A percentile compares a stretch with the other conserved stretches of the same genome.
phyloP scores from a whole-genome alignment of 2,888 invertebrate genomes.

The Drosophila planitibia region DNA sequence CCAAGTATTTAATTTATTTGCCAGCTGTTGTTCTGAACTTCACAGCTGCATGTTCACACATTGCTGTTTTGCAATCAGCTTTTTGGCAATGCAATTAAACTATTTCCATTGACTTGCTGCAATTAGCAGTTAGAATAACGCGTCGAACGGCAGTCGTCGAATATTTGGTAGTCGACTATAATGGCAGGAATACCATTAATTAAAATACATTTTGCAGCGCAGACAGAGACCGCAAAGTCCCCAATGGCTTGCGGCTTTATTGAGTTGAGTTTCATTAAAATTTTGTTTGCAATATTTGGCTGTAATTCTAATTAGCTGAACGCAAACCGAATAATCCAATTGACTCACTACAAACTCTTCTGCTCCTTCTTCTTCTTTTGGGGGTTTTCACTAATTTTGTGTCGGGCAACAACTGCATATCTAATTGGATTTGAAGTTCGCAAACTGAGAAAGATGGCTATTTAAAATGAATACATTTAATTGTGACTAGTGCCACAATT shows the following conservation, averaged over 20 bases:
- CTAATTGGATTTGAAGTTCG: not conserved
- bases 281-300: conserved; percentile 25
- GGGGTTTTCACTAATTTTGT: not conserved
- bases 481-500: not conserved
- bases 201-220: conserved; percentile 42
- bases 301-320: conserved; percentile 41
- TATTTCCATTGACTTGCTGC: conserved; percentile 45
- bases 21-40: not conserved
- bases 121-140: conserved; percentile 46
- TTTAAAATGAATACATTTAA: not conserved
- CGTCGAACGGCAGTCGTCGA: conserved; percentile 5
- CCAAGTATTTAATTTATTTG: not conserved
- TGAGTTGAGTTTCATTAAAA: conserved; percentile 52
- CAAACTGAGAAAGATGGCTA: too few species aligned
- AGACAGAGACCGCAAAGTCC: conserved; percentile 31
- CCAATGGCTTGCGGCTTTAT: conserved; percentile 38
- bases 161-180: not conserved
- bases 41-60: conserved; percentile 11
- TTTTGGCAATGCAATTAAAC: conserved; percentile 50
- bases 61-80: conserved; percentile 3
- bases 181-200: conserved; percentile 48
- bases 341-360: conserved; percentile 6
- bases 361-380: not conserved
- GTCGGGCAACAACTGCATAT: not conserved
- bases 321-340: conserved; percentile 8